Percentiles rank a stretch among this genome's conserved stretches.
These are phyloP conservation scores for Merluccius polli DNA, from an alignment of 2,797 vertebrate species.

Conservation along the genomic window DNA sequence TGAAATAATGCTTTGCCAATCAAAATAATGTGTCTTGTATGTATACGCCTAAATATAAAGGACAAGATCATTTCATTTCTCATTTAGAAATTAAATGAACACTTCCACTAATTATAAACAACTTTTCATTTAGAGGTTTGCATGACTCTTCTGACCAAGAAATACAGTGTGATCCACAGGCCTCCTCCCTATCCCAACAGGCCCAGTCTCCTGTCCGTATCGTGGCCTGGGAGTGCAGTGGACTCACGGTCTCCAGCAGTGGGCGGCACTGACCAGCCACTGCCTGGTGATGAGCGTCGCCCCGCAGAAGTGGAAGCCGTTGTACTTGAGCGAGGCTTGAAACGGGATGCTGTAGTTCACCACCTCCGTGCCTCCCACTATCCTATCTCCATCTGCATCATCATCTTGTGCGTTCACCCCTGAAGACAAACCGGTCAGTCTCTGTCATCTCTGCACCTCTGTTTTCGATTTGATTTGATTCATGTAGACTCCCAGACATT, in stretches of 20 bases:
- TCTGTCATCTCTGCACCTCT: neutral
- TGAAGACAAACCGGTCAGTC: neutral
- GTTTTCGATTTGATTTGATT: neutral
- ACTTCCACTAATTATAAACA: too few relatives aligned
- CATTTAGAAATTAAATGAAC: too few relatives aligned
- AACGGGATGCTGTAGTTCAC: constrained; percentile 54
- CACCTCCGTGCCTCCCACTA: constrained; percentile 59
- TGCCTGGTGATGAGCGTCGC: constrained; percentile 51
- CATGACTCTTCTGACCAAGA: neutral
- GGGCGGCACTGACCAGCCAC: constrained; percentile 62
- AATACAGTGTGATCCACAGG: neutral
- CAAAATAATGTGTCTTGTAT: too few relatives aligned
- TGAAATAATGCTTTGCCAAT: too few relatives aligned
- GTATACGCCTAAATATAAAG: too few relatives aligned
- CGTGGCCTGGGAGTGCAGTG: constrained; percentile 31
- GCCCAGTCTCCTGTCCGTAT: neutral
- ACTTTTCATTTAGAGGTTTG: neutral
- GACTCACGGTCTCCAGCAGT: constrained; percentile 64
- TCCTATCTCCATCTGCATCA: constrained; percentile 58
- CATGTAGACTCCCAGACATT: neutral
- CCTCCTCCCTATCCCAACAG: neutral
- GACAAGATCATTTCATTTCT: too few relatives aligned
- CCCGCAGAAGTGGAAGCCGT: constrained; percentile 54
- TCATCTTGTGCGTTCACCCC: too few relatives aligned
- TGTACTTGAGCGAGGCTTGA: constrained; percentile 57